Conservation (phyloP, 2,113 vertebrate genomes). For the Fukomys damarensis region DNA sequence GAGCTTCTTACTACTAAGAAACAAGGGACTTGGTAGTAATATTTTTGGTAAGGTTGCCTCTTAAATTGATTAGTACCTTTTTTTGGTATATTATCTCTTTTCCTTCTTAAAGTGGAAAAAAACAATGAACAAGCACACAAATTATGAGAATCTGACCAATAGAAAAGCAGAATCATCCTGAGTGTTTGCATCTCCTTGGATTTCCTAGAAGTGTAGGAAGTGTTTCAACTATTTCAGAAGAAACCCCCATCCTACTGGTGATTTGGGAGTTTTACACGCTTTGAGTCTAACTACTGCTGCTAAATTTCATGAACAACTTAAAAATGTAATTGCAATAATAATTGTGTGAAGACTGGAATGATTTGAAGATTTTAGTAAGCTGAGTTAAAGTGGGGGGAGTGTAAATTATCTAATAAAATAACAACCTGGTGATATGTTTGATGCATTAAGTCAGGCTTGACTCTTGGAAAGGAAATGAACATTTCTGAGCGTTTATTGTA, state of each 20-base stretch:
- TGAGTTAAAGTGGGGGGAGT: not conserved
- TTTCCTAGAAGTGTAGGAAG: not conserved
- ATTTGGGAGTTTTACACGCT: not conserved
- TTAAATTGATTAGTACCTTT: not conserved
- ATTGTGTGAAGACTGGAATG: not conserved
- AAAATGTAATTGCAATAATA: not conserved
- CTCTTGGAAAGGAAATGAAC: conserved; percentile 21
- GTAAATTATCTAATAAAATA: not conserved
- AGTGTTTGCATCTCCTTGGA: not conserved
- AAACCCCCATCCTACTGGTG: not conserved
- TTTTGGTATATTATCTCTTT: not conserved
- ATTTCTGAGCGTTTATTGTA: not conserved
- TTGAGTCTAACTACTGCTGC: not conserved
- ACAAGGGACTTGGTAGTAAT: not conserved
- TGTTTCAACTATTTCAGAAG: not conserved
- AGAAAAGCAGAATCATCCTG: not conserved
- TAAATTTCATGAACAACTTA: not conserved
- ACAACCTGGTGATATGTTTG: not conserved
- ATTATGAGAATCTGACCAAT: not conserved
- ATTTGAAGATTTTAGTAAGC: not conserved
- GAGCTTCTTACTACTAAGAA: not conserved
- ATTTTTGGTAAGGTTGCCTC: not conserved
- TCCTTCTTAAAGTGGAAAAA: not conserved
- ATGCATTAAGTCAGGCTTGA: not conserved
- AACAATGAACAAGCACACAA: not conserved